Evolutionary conservation across 2,113 vertebrate genomes (phyloP).

Genomic region (Neogale vison): DNA sequence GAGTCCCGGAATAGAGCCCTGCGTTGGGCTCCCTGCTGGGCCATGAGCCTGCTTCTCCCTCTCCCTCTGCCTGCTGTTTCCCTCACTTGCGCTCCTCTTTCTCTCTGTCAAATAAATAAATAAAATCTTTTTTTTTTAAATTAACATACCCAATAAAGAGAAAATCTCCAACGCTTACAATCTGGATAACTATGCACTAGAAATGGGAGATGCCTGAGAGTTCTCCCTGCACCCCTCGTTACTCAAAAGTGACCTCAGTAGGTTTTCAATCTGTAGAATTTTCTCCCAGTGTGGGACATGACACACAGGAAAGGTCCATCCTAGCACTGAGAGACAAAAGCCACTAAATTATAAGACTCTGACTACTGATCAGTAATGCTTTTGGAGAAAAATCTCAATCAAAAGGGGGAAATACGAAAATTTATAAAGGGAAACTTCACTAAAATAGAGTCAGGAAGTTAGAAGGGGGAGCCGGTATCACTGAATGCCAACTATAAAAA

Average conservation of each 20-base stretch:
- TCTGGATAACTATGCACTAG: background rate
- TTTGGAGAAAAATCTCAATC: background rate
- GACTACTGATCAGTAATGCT: background rate
- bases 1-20: too few species aligned
- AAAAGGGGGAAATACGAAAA: background rate
- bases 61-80: too few species aligned
- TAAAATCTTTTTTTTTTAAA: too few species aligned
- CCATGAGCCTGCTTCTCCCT: too few species aligned
- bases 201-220: background rate
- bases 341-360: background rate
- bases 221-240: background rate
- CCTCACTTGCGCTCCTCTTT: too few species aligned
- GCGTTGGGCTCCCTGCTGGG: too few species aligned
- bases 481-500: background rate
- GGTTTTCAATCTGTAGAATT: background rate
- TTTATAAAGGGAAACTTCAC: background rate
- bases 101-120: too few species aligned
- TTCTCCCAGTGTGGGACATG: background rate
- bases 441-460: background rate
- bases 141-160: background rate
- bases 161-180: background rate
- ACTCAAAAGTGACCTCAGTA: background rate
- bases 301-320: background rate
- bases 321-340: background rate
- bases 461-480: background rate